Percentiles rank a stretch among this genome's conserved stretches.
Evolutionary conservation across 2,888 invertebrate genomes (phyloP).

Genomic region (Trisateles emortualis): DNA sequence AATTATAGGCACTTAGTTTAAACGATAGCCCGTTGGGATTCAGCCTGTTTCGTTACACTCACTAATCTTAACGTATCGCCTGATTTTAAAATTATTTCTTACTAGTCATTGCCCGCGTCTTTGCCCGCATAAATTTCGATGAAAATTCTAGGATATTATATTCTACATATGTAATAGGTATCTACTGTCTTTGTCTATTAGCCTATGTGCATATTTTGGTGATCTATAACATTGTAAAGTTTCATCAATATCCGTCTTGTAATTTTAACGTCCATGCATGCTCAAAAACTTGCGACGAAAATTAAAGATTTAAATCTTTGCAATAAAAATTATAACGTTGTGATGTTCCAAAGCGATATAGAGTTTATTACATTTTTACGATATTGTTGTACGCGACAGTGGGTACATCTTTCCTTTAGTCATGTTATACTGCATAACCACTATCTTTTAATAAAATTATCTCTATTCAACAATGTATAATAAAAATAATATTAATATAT

Average conservation of each 20-base stretch:
- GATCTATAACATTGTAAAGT: too few species aligned
- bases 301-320: neutral
- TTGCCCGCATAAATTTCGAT: too few species aligned
- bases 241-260: too few species aligned
- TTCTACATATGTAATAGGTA: too few species aligned
- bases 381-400: neutral
- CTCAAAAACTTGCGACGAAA: too few species aligned
- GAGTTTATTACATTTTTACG: neutral
- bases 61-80: constrained; percentile 51
- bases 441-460: neutral
- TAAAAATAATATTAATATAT: too few species aligned
- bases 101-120: neutral
- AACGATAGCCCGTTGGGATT: constrained; percentile 76
- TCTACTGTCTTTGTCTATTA: too few species aligned
- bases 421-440: neutral
- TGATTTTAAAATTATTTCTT: constrained; percentile 32
- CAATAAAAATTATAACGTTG: neutral
- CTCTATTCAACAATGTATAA: too few species aligned
- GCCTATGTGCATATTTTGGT: too few species aligned
- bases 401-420: neutral
- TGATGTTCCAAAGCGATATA: neutral
- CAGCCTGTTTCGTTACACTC: constrained; percentile 69
- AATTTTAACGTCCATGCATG: too few species aligned
- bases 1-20: constrained; percentile 84
- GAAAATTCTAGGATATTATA: too few species aligned